Conservation (phyloP, 2,797 vertebrate species). For the Chaetodon trifasciatus region DNA sequence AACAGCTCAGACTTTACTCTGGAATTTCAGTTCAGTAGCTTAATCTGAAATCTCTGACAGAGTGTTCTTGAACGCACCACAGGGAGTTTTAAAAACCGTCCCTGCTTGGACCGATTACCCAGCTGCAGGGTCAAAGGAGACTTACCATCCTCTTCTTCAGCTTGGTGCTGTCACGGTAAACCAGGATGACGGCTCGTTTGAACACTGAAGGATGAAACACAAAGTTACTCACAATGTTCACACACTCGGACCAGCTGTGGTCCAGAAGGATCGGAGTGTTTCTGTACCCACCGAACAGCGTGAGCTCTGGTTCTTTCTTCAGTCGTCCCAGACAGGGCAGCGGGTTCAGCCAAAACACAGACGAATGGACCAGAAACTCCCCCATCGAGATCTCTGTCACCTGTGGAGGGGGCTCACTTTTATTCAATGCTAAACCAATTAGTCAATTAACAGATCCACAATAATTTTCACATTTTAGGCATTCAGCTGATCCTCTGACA, state of each 20-base stretch:
- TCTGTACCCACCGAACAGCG: constrained; percentile 89
- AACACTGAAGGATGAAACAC: constrained; percentile 86
- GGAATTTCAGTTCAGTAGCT: too few species aligned
- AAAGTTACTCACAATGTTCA: not conserved
- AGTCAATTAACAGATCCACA: too few species aligned
- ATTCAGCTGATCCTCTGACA: too few species aligned
- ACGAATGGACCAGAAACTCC: constrained; percentile 92
- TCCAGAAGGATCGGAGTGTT: too few species aligned
- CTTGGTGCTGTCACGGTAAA: constrained; percentile 92
- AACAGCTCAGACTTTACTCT: too few species aligned
- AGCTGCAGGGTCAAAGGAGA: constrained; percentile 5
- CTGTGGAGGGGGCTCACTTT: constrained; percentile 67
- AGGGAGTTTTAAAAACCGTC: too few species aligned
- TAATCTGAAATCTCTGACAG: too few species aligned
- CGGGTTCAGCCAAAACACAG: constrained; percentile 93
- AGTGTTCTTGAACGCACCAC: too few species aligned
- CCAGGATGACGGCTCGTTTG: constrained; percentile 92
- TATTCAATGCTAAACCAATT: too few species aligned
- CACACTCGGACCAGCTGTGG: rapidly evolving
- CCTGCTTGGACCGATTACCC: too few species aligned
- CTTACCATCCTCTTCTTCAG: constrained; percentile 95
- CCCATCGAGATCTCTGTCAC: constrained; percentile 96
- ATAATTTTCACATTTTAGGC: too few species aligned
- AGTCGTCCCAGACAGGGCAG: constrained; percentile 89
- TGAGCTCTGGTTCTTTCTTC: constrained; percentile 93